A percentile compares a stretch with the other conserved stretches of the same genome.
These are phyloP conservation scores for Hylyphantes graminicola DNA, from an alignment of 1,140 invertebrate genomes.

Conservation along the genomic window DNA sequence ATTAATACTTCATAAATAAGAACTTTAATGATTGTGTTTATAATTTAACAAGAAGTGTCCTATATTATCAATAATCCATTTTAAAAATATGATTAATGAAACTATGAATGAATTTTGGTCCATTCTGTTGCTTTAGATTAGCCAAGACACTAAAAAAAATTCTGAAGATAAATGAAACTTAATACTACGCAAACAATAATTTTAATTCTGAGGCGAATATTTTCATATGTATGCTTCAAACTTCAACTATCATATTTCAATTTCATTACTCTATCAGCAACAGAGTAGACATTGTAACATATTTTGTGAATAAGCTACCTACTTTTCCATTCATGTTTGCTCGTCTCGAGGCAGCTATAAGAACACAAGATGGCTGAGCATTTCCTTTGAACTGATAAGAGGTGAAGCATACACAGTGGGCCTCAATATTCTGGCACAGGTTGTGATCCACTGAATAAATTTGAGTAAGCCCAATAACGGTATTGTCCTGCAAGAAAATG, in stretches of 20 bases:
- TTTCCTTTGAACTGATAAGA: slow-evolving; percentile 67
- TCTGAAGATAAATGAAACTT: background rate
- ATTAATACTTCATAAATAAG: no score
- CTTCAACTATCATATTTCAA: background rate
- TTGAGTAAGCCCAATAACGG: slow-evolving; percentile 68
- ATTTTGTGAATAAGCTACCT: slow-evolving; percentile 15
- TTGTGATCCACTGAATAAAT: slow-evolving; percentile 67
- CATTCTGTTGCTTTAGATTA: background rate
- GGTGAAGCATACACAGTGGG: slow-evolving; percentile 67
- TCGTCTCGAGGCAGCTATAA: slow-evolving; percentile 67
- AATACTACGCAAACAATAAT: background rate
- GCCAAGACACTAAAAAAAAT: background rate
- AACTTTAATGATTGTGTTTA: background rate
- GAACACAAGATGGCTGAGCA: slow-evolving; percentile 65
- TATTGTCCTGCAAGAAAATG: slow-evolving; percentile 65
- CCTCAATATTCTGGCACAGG: slow-evolving; percentile 68
- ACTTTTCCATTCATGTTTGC: slow-evolving; percentile 67
- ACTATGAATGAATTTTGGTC: no score
- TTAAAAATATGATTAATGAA: no score
- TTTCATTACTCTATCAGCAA: background rate
- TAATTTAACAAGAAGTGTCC: background rate
- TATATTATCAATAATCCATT: no score
- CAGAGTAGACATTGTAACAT: background rate
- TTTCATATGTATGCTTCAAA: no score
- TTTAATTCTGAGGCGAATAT: background rate